Evolutionary conservation across 2,113 vertebrate genomes (phyloP).

Genomic region (Notarius quadriscutis): DNA sequence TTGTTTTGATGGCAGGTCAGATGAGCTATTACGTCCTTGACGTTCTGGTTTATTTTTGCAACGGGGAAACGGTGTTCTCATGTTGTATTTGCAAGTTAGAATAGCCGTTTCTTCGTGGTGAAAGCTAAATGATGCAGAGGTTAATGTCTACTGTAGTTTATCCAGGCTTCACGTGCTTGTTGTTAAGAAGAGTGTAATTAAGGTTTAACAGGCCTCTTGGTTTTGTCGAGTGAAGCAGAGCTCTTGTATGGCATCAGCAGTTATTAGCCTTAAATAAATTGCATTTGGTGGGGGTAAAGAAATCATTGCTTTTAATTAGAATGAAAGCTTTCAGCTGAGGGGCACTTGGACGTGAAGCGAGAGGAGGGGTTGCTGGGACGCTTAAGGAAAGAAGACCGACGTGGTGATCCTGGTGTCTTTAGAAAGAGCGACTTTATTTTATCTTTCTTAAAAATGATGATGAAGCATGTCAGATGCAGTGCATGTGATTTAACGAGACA

Average conservation of each 20-base stretch:
- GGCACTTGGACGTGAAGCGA: constrained; percentile 55
- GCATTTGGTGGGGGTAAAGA: constrained; percentile 62
- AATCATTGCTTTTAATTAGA: constrained; percentile 87
- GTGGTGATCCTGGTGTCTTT: constrained; percentile 2
- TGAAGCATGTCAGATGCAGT: not conserved
- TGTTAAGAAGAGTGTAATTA: constrained; percentile 51
- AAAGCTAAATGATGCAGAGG: not conserved
- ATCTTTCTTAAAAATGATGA: no score
- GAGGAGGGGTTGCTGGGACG: constrained; percentile 64
- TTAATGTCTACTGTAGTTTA: not conserved
- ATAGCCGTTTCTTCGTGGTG: not conserved
- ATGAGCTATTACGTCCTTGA: no score
- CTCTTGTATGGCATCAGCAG: constrained; percentile 70
- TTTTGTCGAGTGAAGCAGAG: constrained; percentile 64
- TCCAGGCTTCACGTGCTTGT: not conserved
- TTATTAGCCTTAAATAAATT: constrained; percentile 72
- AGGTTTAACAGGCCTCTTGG: constrained; percentile 48
- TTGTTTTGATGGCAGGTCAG: no score
- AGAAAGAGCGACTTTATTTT: not conserved
- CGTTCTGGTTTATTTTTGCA: no score
- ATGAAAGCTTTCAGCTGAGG: constrained; percentile 79
- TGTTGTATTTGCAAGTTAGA: not conserved
- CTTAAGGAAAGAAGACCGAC: constrained; percentile 29
- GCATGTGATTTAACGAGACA: not conserved
- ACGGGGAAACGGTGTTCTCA: no score